Percentiles rank a stretch among this genome's conserved stretches.
These are phyloP conservation scores for Helobdella robusta DNA, from an alignment of 2,888 invertebrate genomes.

Conservation along the genomic window DNA sequence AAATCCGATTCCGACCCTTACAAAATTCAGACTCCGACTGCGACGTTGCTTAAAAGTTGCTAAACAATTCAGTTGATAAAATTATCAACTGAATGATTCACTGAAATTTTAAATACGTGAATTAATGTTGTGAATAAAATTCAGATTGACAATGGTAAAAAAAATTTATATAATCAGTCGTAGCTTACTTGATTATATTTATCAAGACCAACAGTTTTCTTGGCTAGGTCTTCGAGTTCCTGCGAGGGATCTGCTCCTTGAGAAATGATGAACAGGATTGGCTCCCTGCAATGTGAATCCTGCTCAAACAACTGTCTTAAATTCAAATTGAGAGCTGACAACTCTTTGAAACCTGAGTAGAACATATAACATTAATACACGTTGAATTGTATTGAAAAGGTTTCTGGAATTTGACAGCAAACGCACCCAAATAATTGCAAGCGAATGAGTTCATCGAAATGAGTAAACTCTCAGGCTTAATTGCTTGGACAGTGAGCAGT, in stretches of 20 bases:
- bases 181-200: constrained; percentile 56
- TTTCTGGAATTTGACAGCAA: neutral
- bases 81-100: too few relatives aligned
- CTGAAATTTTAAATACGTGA: too few relatives aligned
- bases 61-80: too few relatives aligned
- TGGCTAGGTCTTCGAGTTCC: constrained; percentile 64
- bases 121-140: too few relatives aligned
- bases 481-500: constrained; percentile 66
- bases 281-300: constrained; percentile 58
- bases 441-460: constrained; percentile 67
- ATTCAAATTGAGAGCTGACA: constrained; percentile 57
- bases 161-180: too few relatives aligned
- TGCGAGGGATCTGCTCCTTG: constrained; percentile 82
- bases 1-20: too few relatives aligned
- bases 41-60: too few relatives aligned
- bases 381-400: neutral
- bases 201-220: constrained; percentile 51
- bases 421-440: constrained; percentile 41
- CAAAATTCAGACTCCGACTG: too few relatives aligned
- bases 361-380: neutral
- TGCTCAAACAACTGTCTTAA: constrained; percentile 55
- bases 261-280: constrained; percentile 73
- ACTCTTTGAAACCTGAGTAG: constrained; percentile 51
- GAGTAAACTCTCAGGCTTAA: constrained; percentile 73
- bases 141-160: too few relatives aligned